Evolutionary conservation across 2,888 invertebrate genomes (phyloP), one percentile per base, ranked within the genome.

Genomic region (Drosophila meridionalis): DNA sequence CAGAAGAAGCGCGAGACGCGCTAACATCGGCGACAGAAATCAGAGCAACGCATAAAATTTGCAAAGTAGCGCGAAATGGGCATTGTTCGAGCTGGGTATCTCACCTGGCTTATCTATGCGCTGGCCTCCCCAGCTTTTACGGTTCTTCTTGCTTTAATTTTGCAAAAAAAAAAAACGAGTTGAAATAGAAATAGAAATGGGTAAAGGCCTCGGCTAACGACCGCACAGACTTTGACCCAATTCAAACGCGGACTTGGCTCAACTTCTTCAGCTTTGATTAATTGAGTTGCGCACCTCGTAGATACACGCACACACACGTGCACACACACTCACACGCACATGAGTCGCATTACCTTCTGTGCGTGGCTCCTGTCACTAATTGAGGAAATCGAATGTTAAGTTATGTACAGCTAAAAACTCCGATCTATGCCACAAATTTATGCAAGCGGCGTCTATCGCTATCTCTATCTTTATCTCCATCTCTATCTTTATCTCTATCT

Each of bases 381-480:
- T 81, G 90, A 90, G 86, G 90, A 87, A 87, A 90, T 90, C 87
- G 86, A 87, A 87, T 90, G 87, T 81, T 81, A 90, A 87, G 81
- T 87, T 83, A 87, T 87, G 90, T 88, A 85, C 48, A 63, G 56
- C 87, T 40, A 34, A 53, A 30, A 34, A 28, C 11, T 12, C 14
- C 4, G 8, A 34, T 26, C 20, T n/a, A n/a, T 28, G 30, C 30
- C 20, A 52, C 30, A 77, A 70, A 70, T 81, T 68, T 79, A 70
- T 74, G 74, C 73, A 59, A 47, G 34, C 75, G 62, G 63, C 74
- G 74, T 76, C 57, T 78, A 80, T 69, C 78, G 78, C 73, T 79
- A 81, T 82, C 82, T 68, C 82, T 70, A 65, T 4, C 12, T 38
- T 12, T 38, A 38, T 38, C 12, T 5, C 40, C 6, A 40, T 40